phyloP scores from a whole-genome alignment of 2,797 vertebrate genomes.

The Silurus aristotelis region DNA sequence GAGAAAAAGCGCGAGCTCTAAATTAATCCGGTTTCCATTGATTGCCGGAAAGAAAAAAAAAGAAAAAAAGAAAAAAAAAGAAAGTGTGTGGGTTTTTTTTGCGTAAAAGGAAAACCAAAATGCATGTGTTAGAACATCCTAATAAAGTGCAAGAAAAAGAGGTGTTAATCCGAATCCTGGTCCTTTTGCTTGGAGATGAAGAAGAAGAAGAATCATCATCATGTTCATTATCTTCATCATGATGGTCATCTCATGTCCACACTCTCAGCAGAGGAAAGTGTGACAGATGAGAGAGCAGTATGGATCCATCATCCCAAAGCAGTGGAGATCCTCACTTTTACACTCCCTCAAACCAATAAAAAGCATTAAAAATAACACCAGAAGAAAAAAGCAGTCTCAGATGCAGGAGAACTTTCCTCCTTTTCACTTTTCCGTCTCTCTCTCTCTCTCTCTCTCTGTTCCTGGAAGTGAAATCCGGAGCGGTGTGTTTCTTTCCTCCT shows the following conservation, averaged over 20 bases:
- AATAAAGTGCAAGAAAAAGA: background rate
- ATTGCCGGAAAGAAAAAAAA: background rate
- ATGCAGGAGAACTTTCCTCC: constrained; percentile 46
- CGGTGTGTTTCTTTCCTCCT: background rate
- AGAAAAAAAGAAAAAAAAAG: background rate
- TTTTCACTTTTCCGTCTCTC: background rate
- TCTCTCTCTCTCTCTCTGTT: constrained; percentile 27
- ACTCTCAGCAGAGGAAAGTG: constrained; percentile 6
- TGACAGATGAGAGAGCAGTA: too few species aligned
- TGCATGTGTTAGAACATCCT: constrained; percentile 3
- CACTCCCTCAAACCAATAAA: background rate
- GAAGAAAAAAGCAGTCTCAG: background rate
- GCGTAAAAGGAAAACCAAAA: background rate
- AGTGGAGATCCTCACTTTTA: background rate
- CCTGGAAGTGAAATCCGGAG: background rate
- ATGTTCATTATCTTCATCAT: too few species aligned
- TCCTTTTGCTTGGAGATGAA: constrained; percentile 55
- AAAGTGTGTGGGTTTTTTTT: background rate
- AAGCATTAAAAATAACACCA: background rate
- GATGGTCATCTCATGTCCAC: background rate
- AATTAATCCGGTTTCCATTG: background rate
- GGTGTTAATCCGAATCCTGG: background rate
- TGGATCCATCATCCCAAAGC: constrained; percentile 62
- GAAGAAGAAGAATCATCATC: constrained; percentile 39
- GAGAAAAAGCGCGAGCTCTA: background rate